These are phyloP conservation scores for Petrocephalus microphthalmus DNA, from an alignment of 2,113 vertebrate species.

Conservation along the genomic window DNA sequence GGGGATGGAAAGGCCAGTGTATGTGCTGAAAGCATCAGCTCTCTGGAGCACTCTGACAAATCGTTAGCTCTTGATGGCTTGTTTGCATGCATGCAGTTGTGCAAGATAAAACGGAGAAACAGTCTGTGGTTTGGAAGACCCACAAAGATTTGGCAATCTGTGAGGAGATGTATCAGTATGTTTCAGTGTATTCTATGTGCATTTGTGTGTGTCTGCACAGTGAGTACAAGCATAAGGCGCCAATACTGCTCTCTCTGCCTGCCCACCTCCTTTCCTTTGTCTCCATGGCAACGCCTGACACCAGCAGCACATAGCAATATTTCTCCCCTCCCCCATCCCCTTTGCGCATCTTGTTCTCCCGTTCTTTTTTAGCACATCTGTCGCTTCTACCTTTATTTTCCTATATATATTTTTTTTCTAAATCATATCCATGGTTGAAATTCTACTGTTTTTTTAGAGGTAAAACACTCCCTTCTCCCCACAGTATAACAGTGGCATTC, in stretches of 20 bases:
- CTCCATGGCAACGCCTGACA: conserved; percentile 70
- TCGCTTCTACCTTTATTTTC: conserved; percentile 27
- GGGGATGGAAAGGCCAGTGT: conserved; percentile 8
- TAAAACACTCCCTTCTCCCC: conserved; percentile 20
- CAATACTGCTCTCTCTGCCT: conserved; percentile 40
- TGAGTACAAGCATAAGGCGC: conserved; percentile 40
- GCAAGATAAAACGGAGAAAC: background rate
- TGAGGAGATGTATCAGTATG: conserved; percentile 13
- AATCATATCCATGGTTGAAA: background rate
- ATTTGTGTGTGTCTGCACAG: conserved; percentile 16
- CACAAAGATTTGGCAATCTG: conserved; percentile 16
- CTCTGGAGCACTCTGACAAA: background rate
- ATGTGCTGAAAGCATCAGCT: background rate
- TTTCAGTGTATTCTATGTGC: conserved; percentile 2
- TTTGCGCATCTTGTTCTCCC: conserved; percentile 21
- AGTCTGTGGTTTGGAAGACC: background rate
- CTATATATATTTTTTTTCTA: conserved; percentile 15
- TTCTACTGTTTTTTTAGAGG: background rate
- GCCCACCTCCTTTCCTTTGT: conserved; percentile 40
- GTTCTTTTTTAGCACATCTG: conserved; percentile 34
- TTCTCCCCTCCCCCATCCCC: conserved; percentile 48
- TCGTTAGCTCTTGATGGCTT: background rate
- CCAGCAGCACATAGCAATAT: conserved; percentile 50
- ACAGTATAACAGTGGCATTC: background rate
- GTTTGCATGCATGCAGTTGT: background rate